Evolutionary conservation across 2,113 vertebrate genomes (phyloP), one percentile per base, ranked within the genome.

Genomic region (Tinamus guttatus): DNA sequence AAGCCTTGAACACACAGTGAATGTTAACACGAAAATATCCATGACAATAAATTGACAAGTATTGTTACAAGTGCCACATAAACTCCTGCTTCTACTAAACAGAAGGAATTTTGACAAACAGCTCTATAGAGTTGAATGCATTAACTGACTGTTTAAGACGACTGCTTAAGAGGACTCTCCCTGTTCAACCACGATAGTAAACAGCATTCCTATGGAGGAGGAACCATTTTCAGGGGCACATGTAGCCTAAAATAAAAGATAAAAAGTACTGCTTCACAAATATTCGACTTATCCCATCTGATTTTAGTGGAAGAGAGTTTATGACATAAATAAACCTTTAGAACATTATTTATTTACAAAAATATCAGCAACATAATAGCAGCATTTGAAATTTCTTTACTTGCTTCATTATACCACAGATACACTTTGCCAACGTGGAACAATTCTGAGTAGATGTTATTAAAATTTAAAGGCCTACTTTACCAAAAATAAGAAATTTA

Each of bases 321-420:
- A 78, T 84, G 40, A 95, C 75, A 94, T 28, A 34, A 45, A 49
- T 49, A 85, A 56, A 73, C 82, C 41, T 94, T 92, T 60, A 83
- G 52, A 34, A 81, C 27, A 64, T 69, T 68, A 51, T 97, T 98
- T 97, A 97, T 97, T 97, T 89, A 97, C 88, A 90, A 98, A 96
- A 94, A 92, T 73, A 95, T 87, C 52, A 93, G 91, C 60, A 93
- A 85, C 28, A 52, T 82, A 93, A 74, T 51, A 96, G 81, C 58
- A 94, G 83, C 76, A 92, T 81, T 92, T 89, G 54, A 87, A 70
- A 89, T 81, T 91, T 90, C 67, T 95, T 95, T 85, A 94, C 16
- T 47, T 43, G 77, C 69, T 85, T 92, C 85, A 87, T 69, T 93
- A 89, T 73, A 85, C 93, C 63, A 94, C 85, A 96, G 93, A 96